Base-by-base conservation (phyloP, 2,888 invertebrate species). In the Troides aeacus region DNA sequence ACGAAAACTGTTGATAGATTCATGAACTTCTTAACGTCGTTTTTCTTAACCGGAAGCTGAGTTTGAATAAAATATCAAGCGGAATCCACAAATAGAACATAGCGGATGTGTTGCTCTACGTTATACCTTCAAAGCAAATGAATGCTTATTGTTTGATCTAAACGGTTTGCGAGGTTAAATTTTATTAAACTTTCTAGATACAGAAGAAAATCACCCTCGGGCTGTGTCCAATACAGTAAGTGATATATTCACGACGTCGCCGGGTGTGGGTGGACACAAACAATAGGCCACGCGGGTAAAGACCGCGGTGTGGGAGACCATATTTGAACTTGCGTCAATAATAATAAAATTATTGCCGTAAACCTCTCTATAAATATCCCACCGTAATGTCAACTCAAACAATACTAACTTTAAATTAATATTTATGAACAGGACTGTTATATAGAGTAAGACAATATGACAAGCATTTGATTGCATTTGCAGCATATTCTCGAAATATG, bases 251-350 rank as follows among this genome's bases (percentile, higher is more conserved):
- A 66, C 66, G 70, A 60, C 58, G 70, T 60, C 60, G 56, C 66
- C 39, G 18, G 57, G 70, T 53, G 70, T 70, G 70, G 70, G 70
- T 66, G 70, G 70, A 70, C 70, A 70, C 70, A 70, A 60, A 70
- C 70, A 70, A 70, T 70, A 70, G 46, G 70, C 42, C 70, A 66
- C 63, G 53, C 70, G 70, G 70, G 70, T 70, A 70, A 70, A 70
- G 70, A 70, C 66, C 70, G 60, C 70, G 64, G 70, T 70, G 70
- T 70, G 70, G 70, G 70, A 64, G 70, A 70, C 70, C 66, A 66
- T 70, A 70, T 70, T 70, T 70, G 70, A 70, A 66, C 70, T 66
- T 56, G 60, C 70, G 70, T 70, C 70, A 66, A 70, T 70, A 70
- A 70, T 66, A 70, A 70, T 70, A 70, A 70, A 70, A 70, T 70